Conservation (phyloP, 1,140 invertebrate genomes). For the Nymphalis io region DNA sequence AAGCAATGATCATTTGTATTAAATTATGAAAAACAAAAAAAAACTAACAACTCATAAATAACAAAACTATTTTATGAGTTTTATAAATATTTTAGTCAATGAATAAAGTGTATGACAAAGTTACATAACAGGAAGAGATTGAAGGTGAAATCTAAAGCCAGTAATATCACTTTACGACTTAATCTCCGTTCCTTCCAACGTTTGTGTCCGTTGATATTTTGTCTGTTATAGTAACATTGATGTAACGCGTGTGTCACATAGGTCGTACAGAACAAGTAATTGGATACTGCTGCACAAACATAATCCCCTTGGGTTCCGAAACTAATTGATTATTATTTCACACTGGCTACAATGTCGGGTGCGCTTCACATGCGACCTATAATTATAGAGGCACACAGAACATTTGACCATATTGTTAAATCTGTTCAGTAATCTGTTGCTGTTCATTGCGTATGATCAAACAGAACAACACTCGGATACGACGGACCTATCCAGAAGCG, state of each 20-base stretch:
- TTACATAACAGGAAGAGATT: not conserved
- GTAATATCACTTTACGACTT: not conserved
- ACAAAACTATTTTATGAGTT: no score
- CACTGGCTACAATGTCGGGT: not conserved
- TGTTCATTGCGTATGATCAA: no score
- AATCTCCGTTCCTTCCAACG: not conserved
- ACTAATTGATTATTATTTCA: conserved; percentile 9
- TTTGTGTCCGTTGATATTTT: not conserved
- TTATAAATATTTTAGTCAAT: no score
- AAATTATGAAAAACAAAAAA: no score
- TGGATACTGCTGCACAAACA: conserved; percentile 1
- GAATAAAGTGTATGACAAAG: no score
- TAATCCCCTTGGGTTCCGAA: not conserved
- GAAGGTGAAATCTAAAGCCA: not conserved
- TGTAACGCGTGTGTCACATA: not conserved
- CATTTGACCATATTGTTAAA: no score
- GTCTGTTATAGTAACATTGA: not conserved
- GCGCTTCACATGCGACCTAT: not conserved
- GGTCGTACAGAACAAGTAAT: not conserved
- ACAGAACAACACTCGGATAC: no score
- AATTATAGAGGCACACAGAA: no score
- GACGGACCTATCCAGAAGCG: no score
- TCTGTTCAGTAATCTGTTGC: no score
- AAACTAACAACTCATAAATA: no score
- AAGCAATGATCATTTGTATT: no score